phyloP scores from a whole-genome alignment of 2,888 invertebrate genomes.

The Scaptomyza polygonia region DNA sequence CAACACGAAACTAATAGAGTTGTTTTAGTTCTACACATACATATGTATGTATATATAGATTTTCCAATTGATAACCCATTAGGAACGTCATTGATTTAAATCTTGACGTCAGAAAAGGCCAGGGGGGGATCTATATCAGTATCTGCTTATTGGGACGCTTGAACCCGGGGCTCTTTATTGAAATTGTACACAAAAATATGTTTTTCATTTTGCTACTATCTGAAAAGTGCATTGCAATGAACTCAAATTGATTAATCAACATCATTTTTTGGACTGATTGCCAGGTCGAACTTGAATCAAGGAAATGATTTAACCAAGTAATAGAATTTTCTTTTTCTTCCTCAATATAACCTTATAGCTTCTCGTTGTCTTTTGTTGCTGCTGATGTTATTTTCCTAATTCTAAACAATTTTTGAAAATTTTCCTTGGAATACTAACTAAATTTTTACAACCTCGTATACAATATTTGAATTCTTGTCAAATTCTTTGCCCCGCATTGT shows the following conservation, averaged over 20 bases:
- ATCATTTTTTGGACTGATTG: slow-evolving; percentile 2
- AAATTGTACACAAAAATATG: slow-evolving; percentile 52
- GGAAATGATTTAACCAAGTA: background rate
- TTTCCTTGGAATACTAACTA: slow-evolving; percentile 6
- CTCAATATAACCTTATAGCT: background rate
- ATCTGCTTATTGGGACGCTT: slow-evolving; percentile 27
- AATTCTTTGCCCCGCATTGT: slow-evolving; percentile 15
- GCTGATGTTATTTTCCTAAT: background rate
- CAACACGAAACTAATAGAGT: slow-evolving; percentile 21
- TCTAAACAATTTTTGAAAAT: background rate
- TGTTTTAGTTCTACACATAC: too few species aligned
- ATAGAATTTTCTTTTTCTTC: too few species aligned
- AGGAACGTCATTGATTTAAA: slow-evolving; percentile 5
- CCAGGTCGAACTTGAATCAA: background rate
- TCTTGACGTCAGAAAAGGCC: slow-evolving; percentile 29
- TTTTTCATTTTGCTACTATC: slow-evolving; percentile 27
- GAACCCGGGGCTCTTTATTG: slow-evolving; percentile 38
- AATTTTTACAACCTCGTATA: slow-evolving; percentile 21
- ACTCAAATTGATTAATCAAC: slow-evolving; percentile 26
- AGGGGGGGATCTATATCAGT: background rate
- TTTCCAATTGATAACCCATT: slow-evolving; percentile 47
- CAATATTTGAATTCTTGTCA: background rate
- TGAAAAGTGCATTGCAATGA: slow-evolving; percentile 50
- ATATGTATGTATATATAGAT: too few species aligned
- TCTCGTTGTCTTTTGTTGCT: slow-evolving; percentile 3